phyloP scores from a whole-genome alignment of 2,797 vertebrate genomes.

The Coilia nasus region DNA sequence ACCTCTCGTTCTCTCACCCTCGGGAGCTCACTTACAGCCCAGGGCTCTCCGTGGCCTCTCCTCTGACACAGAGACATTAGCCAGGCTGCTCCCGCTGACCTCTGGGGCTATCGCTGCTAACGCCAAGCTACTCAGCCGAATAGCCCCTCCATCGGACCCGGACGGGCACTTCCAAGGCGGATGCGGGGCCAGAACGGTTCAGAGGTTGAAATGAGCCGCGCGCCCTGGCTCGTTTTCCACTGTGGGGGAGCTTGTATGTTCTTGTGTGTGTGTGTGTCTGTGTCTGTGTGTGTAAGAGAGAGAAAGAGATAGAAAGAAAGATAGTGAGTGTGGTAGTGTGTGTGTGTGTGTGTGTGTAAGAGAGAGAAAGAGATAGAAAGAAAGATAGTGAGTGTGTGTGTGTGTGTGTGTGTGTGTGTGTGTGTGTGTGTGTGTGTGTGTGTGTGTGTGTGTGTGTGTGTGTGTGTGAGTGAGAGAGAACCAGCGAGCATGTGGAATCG shows the following conservation, averaged over 20 bases:
- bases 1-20: background rate
- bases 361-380: too few relatives aligned
- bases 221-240: background rate
- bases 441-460: background rate
- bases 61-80: background rate
- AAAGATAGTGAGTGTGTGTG: too few relatives aligned
- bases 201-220: background rate
- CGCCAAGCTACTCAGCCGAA: conserved; percentile 26
- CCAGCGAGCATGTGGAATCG: background rate
- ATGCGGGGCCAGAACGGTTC: background rate
- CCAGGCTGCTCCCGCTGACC: conserved; percentile 48
- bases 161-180: background rate
- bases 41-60: conserved; percentile 13
- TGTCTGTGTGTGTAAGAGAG: background rate
- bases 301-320: too few relatives aligned
- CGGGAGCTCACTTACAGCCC: conserved; percentile 3
- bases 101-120: conserved; percentile 52
- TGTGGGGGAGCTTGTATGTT: background rate
- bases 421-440: background rate
- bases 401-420: too few relatives aligned
- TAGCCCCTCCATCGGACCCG: background rate
- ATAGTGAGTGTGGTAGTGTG: background rate
- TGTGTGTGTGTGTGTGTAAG: background rate
- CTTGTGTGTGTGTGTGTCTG: background rate
- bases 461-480: too few relatives aligned